Evolutionary conservation across 2,113 vertebrate genomes (phyloP).

Genomic region (Sinocyclocheilus anophthalmus): DNA sequence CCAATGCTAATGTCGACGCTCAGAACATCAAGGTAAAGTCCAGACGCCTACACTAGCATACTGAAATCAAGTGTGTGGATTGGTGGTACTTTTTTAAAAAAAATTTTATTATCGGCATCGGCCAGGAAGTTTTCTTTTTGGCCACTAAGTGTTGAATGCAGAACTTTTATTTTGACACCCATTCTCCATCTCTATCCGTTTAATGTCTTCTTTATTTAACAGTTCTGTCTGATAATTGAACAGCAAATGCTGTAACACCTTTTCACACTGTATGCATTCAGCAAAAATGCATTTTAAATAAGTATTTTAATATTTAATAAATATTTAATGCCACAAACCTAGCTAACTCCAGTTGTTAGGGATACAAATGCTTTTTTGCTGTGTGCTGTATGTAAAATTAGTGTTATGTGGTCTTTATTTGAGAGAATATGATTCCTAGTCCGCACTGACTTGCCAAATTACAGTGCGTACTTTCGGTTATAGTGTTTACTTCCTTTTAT

Average conservation of each 20-base stretch:
- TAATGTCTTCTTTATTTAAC: background rate
- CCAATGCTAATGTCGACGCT: conserved; percentile 93
- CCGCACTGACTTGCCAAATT: too few relatives aligned
- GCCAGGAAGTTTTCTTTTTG: too few relatives aligned
- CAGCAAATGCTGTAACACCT: background rate
- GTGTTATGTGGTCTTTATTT: background rate
- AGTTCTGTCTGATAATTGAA: too few relatives aligned
- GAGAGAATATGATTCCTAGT: background rate
- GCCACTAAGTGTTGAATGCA: too few relatives aligned
- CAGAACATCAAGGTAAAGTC: conserved; percentile 94
- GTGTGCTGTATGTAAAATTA: background rate
- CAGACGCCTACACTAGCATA: background rate
- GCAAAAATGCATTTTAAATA: background rate
- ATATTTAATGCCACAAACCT: background rate
- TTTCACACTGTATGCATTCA: too few relatives aligned
- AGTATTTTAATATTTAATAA: background rate
- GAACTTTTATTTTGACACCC: background rate
- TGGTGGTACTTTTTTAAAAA: too few relatives aligned
- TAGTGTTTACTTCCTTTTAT: background rate
- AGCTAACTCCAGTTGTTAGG: too few relatives aligned
- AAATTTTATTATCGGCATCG: too few relatives aligned
- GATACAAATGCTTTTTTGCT: too few relatives aligned
- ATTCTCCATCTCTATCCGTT: background rate
- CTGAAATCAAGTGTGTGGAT: background rate
- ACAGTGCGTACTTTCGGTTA: background rate